Percentiles rank a stretch among this genome's conserved stretches.
These are phyloP conservation scores for Drosophila kohkoa DNA, from an alignment of 1,140 invertebrate genomes.

Conservation along the genomic window DNA sequence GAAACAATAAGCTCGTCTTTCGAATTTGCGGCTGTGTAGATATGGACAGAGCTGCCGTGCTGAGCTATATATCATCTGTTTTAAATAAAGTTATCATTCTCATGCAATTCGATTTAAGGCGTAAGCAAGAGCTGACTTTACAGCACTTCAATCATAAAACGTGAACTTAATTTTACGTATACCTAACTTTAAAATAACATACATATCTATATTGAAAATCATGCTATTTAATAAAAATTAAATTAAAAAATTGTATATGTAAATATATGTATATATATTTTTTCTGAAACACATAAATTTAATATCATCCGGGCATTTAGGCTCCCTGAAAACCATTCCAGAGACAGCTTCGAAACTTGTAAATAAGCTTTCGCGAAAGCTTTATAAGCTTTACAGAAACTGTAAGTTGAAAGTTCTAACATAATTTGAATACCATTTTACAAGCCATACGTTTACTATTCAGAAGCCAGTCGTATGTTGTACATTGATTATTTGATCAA, in stretches of 20 bases:
- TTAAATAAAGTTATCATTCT: constrained; percentile 61
- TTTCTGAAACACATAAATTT: neutral
- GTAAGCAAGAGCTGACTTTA: neutral
- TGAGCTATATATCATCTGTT: constrained; percentile 50
- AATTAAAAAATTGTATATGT: too few relatives aligned
- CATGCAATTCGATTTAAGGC: constrained; percentile 67
- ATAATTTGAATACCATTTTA: neutral
- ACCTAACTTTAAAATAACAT: too few relatives aligned
- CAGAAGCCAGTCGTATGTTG: too few relatives aligned
- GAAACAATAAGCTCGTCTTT: constrained; percentile 48
- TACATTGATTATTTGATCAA: too few relatives aligned
- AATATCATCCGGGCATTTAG: neutral
- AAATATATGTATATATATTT: too few relatives aligned
- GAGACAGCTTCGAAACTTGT: neutral
- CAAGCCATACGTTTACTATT: too few relatives aligned
- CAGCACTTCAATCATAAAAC: too few relatives aligned
- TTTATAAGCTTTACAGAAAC: neutral
- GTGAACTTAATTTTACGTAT: too few relatives aligned
- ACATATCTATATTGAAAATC: too few relatives aligned
- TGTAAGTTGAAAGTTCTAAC: neutral
- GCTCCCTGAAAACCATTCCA: neutral
- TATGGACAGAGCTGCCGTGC: constrained; percentile 51
- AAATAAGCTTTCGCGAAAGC: neutral
- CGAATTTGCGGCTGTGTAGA: constrained; percentile 47
- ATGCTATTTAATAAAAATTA: neutral